Base-by-base conservation (phyloP, 2,888 invertebrate species). In the Lottia gigantea region DNA sequence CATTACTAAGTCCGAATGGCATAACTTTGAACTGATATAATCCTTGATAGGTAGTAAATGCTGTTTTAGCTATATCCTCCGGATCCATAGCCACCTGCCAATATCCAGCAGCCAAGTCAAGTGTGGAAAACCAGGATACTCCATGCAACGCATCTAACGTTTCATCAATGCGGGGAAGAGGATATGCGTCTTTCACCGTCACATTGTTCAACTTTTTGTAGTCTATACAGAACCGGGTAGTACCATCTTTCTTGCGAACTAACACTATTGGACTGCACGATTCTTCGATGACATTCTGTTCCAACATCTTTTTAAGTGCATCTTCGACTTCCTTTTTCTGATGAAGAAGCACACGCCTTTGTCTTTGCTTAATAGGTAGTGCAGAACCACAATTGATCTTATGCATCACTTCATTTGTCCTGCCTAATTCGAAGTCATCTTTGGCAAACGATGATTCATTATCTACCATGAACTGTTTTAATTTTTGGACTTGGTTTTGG, bases 81-180 rank as follows among this genome's bases (percentile, higher is more conserved):
- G 64, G 67, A 11, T 69, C 68, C 31, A 78, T 63, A 15, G 70
- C 75, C 1, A 81, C 73, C 62, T 82, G 82, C 78, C 76, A 80
- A 66, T 80, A 80, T 12, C 78, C 78, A 16, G 65, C 62, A 12
- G 49, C 68, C 16, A 79, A 62, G 67, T 82, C 80, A 12, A 81
- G 67, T 2, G 68, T 69, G 19, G 66, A 68, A 61, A 79, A 81
- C 70, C 68, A 78, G 15, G 66, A 15, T 2, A 74, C 68, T 1
- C 80, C 80, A 14, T 74, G 19, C 23, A 80, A 64, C 12, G 69
- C 47, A 61, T 75, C 78, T 1, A 82, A 62, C 26, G 68, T 65
- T 6, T 73, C 68, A 46, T 77, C 75, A 46, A 77, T 71, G 25
- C 75, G 31, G 3, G 72, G 70, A 11, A 76, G 46, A 0, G 65